Percentiles rank a stretch among this genome's conserved stretches.
These are phyloP conservation scores for Urocynchramus pylzowi DNA, from an alignment of 2,113 vertebrate species.

Conservation along the genomic window DNA sequence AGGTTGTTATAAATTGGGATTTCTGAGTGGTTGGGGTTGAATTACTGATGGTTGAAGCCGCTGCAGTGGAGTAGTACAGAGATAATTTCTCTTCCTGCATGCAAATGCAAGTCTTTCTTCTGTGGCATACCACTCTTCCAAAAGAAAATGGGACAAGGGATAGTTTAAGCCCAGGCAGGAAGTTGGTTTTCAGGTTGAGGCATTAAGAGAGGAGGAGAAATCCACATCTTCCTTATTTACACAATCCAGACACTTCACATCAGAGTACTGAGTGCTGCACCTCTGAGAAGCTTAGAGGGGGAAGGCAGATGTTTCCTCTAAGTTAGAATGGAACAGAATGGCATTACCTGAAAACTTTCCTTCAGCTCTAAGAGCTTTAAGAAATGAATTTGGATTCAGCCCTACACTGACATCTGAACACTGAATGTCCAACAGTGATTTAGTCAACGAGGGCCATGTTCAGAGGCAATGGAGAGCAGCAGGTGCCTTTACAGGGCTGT, in stretches of 20 bases:
- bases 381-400: neutral
- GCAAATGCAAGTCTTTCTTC: fast-evolving
- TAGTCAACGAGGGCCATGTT: neutral
- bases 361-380: neutral
- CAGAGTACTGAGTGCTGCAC: neutral
- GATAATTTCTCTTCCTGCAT: neutral
- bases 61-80: neutral
- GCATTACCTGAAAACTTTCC: neutral
- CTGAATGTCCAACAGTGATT: neutral
- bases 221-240: neutral
- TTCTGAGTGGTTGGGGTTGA: neutral
- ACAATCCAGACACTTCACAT: neutral
- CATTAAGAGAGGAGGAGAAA: neutral
- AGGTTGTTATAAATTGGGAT: neutral
- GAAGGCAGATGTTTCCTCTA: neutral
- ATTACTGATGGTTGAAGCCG: neutral
- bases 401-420: fast-evolving
- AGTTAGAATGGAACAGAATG: neutral
- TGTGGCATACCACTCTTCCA: neutral
- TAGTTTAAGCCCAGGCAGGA: neutral
- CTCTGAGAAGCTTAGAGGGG: neutral
- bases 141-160: neutral
- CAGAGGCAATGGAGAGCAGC: neutral
- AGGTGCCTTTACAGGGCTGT: neutral
- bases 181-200: neutral